Evolutionary conservation across 2,888 invertebrate genomes (phyloP).

Genomic region (Ochlodes sylvanus): DNA sequence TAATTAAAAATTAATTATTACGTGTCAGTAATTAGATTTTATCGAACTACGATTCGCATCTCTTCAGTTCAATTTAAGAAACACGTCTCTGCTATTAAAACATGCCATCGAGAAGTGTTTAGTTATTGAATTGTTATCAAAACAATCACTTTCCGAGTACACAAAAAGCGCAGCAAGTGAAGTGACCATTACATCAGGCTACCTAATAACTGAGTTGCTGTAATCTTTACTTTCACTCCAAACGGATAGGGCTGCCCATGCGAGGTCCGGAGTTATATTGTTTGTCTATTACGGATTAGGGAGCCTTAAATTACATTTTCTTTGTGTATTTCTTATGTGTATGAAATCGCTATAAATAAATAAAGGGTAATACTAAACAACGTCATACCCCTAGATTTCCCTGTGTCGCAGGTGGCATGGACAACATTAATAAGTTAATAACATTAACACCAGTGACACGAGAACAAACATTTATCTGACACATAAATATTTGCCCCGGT

Average conservation of each 20-base stretch:
- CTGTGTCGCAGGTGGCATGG: no score
- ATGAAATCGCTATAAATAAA: no score
- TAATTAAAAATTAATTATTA: neutral
- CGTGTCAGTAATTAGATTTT: neutral
- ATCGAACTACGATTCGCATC: neutral
- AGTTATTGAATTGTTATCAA: constrained; percentile 54
- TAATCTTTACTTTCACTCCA: constrained; percentile 77
- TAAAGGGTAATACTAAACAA: no score
- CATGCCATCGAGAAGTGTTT: neutral
- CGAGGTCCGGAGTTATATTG: no score
- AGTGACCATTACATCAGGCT: constrained; percentile 72
- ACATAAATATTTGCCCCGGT: no score
- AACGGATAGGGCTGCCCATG: constrained; percentile 41
- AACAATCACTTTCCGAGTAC: constrained; percentile 43
- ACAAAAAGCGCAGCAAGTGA: constrained; percentile 68
- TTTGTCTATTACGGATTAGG: no score
- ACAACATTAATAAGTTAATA: no score
- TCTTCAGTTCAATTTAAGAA: neutral
- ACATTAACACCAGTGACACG: no score
- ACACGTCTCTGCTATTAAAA: neutral
- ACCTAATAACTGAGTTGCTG: constrained; percentile 75
- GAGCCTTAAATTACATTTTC: no score
- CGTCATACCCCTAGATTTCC: no score
- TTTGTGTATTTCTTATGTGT: no score
- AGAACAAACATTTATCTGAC: no score